Percentiles rank a stretch among this genome's conserved stretches.
phyloP scores from a whole-genome alignment of 2,113 vertebrate species.

The Paramormyrops kingsleyae region DNA sequence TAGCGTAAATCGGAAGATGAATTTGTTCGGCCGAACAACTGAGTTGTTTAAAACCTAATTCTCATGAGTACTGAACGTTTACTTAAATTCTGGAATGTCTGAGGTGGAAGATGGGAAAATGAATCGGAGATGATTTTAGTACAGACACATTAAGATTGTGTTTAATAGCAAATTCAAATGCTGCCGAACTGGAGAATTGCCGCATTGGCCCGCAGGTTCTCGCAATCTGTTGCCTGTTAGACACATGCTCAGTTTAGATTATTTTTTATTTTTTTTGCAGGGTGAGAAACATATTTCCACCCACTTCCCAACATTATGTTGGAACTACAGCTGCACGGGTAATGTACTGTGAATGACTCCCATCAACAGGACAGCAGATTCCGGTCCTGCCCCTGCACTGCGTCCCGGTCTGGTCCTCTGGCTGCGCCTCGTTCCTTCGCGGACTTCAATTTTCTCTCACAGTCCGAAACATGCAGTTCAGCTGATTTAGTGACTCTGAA shows the following conservation, averaged over 20 bases:
- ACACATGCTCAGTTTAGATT: background rate
- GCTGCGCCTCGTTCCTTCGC: background rate
- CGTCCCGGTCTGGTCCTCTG: background rate
- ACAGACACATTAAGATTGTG: background rate
- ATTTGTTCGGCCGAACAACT: background rate
- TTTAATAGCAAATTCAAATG: background rate
- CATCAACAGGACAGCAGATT: background rate
- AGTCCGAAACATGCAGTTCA: background rate
- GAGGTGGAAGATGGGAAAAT: background rate
- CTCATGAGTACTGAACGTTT: conserved; percentile 3
- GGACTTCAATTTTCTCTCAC: background rate
- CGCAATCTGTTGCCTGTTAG: background rate
- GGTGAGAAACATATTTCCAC: conserved; percentile 11
- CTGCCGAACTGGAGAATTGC: conserved; percentile 4
- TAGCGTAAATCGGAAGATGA: background rate
- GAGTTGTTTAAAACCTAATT: background rate
- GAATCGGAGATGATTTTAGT: background rate
- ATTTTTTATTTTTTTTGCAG: background rate
- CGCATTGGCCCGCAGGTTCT: background rate
- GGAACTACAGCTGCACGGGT: background rate
- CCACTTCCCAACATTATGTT: background rate
- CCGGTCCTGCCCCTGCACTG: background rate
- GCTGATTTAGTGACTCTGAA: background rate
- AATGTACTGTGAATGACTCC: background rate
- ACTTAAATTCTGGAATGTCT: background rate